A percentile compares a stretch with the other conserved stretches of the same genome.
These are phyloP conservation scores for Python bivittatus DNA, from an alignment of 2,113 vertebrate genomes.

Conservation along the genomic window DNA sequence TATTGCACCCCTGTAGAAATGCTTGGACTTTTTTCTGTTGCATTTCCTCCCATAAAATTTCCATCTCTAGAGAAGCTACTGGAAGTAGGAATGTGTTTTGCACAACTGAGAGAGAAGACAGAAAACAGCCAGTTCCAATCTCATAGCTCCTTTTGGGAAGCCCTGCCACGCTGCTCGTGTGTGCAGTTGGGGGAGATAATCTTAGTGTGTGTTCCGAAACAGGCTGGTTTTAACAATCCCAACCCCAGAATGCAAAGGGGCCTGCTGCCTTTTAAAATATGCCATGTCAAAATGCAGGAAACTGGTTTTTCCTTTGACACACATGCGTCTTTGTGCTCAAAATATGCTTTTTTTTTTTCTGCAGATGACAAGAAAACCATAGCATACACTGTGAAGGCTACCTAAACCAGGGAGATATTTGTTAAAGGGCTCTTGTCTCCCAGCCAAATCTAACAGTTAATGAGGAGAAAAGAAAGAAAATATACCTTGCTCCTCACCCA, in stretches of 20 bases:
- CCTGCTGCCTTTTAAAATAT: background rate
- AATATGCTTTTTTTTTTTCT: background rate
- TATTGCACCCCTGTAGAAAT: background rate
- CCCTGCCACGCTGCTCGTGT: background rate
- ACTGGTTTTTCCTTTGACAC: background rate
- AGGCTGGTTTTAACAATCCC: background rate
- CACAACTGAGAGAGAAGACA: background rate
- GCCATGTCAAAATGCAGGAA: background rate
- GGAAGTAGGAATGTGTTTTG: background rate
- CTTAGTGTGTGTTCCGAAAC: background rate
- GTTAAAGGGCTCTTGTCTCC: background rate
- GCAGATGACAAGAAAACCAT: background rate
- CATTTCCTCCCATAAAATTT: background rate
- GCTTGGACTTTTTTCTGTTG: background rate
- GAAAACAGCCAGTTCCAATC: background rate
- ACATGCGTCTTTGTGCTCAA: background rate
- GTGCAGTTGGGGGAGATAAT: background rate
- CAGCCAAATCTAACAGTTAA: background rate
- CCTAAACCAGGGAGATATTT: background rate
- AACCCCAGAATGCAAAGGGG: background rate
- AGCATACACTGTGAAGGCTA: background rate
- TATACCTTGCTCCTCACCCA: background rate
- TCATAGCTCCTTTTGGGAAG: background rate
- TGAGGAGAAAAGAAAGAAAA: background rate
- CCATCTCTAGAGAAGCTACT: background rate